A percentile compares a stretch with the other conserved stretches of the same genome.
Evolutionary conservation across 2,888 invertebrate species (phyloP).

Genomic region (Brachyptera putata): DNA sequence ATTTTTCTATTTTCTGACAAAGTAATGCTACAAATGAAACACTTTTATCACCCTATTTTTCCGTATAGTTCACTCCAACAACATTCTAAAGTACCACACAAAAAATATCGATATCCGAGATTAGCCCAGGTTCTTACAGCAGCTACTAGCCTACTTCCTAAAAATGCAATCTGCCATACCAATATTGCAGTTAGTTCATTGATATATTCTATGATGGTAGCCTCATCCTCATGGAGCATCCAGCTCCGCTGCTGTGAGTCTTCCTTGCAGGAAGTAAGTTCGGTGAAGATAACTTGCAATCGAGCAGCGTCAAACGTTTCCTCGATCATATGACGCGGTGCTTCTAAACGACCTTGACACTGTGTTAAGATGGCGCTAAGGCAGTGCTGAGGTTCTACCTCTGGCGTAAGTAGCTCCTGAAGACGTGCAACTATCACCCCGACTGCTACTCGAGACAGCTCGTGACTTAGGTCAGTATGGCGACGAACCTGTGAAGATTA

Average conservation of each 20-base stretch:
- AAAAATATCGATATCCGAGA: too few relatives aligned
- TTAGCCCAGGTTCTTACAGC: too few relatives aligned
- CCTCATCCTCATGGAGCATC: conserved; percentile 92
- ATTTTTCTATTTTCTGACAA: too few relatives aligned
- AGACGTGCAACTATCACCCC: conserved; percentile 62
- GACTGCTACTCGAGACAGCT: conserved; percentile 78
- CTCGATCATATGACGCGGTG: conserved; percentile 65
- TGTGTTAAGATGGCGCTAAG: conserved; percentile 23
- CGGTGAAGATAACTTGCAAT: conserved; percentile 75
- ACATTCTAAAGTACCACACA: too few relatives aligned
- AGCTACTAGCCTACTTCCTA: too few relatives aligned
- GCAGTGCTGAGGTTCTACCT: neutral
- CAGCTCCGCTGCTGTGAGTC: conserved; percentile 94
- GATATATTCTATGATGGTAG: conserved; percentile 79
- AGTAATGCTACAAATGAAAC: too few relatives aligned
- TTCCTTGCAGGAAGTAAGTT: conserved; percentile 84
- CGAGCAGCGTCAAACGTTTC: conserved; percentile 80
- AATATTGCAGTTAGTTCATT: conserved; percentile 77
- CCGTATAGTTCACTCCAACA: too few relatives aligned
- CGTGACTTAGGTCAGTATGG: conserved; percentile 81
- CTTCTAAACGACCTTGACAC: conserved; percentile 44
- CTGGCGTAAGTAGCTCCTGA: conserved; percentile 23
- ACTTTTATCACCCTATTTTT: too few relatives aligned
- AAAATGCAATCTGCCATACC: too few relatives aligned
- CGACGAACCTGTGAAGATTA: conserved; percentile 60